Percentiles rank a stretch among this genome's conserved stretches.
These are phyloP conservation scores for Calliopum simillimum DNA, from an alignment of 2,888 invertebrate species.

Conservation along the genomic window DNA sequence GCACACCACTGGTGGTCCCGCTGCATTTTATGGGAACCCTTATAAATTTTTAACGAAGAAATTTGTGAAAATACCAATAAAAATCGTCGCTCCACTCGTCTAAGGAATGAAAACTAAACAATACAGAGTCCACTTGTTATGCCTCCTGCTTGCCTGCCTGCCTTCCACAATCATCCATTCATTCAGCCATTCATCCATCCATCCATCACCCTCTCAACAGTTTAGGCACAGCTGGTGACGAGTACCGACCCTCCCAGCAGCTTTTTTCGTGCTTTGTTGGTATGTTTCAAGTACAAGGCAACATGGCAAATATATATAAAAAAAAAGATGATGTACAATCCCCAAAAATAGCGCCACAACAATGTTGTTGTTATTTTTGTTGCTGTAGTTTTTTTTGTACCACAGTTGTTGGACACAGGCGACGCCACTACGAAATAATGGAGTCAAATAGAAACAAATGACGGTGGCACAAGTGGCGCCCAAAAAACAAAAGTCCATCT, in stretches of 20 bases:
- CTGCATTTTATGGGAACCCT: not conserved
- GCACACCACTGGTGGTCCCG: not conserved
- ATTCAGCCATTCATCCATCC: not conserved
- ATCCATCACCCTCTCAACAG: conserved; percentile 1
- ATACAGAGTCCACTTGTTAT: not conserved
- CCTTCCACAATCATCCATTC: not conserved
- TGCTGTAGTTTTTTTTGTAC: not conserved
- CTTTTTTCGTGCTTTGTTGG: too few species aligned
- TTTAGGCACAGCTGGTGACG: conserved; percentile 13
- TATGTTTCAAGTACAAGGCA: too few species aligned
- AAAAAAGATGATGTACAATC: too few species aligned
- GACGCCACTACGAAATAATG: not conserved
- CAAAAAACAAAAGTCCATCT: not conserved
- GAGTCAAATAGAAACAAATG: not conserved
- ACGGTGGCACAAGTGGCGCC: not conserved
- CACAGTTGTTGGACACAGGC: not conserved
- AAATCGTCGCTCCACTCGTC: not conserved
- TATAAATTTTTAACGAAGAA: not conserved
- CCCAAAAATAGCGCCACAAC: conserved; percentile 4
- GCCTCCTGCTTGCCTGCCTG: not conserved
- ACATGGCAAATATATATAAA: too few species aligned
- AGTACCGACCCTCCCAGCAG: not conserved
- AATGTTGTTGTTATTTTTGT: not conserved
- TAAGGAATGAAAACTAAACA: conserved; percentile 2
- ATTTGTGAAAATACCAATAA: not conserved